phyloP scores from a whole-genome alignment of 1,140 invertebrate genomes.

The Drosophila miranda region DNA sequence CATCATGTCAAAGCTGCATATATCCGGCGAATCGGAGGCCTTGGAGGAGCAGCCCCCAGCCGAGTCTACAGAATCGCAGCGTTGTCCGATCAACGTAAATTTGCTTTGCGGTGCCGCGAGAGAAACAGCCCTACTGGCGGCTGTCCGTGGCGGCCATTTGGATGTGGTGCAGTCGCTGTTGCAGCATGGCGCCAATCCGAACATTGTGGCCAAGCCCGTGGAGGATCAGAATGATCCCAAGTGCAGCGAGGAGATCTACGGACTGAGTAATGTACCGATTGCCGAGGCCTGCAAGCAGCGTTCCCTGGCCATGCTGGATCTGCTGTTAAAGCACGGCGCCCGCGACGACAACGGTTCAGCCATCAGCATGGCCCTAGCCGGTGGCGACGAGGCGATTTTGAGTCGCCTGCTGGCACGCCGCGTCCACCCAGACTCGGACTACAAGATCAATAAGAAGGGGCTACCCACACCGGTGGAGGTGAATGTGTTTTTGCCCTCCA shows the following conservation, averaged over 20 bases:
- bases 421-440: conserved; percentile 92
- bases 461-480: conserved; percentile 85
- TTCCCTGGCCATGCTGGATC: conserved; percentile 85
- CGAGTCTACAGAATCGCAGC: conserved; percentile 84
- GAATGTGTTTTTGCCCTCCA: conserved; percentile 84
- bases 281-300: conserved; percentile 89
- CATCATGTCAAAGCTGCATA: conserved; percentile 92
- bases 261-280: conserved; percentile 84
- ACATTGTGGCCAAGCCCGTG: conserved; percentile 84
- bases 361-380: conserved; percentile 83
- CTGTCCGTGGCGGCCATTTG: conserved; percentile 89
- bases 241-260: conserved; percentile 81
- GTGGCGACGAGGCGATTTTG: conserved; percentile 72
- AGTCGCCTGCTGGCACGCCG: conserved; percentile 78
- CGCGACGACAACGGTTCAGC: conserved; percentile 93
- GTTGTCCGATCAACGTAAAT: conserved; percentile 89
- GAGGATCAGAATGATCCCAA: conserved; percentile 83
- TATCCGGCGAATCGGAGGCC: conserved; percentile 74
- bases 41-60: conserved; percentile 28
- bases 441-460: conserved; percentile 93
- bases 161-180: conserved; percentile 90
- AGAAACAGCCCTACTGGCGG: conserved; percentile 91
- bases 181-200: conserved; percentile 88
- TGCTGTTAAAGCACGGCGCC: conserved; percentile 92
- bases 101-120: conserved; percentile 86